Evolutionary conservation across 2,113 vertebrate species (phyloP).

Genomic region (Hippocampus zosterae): DNA sequence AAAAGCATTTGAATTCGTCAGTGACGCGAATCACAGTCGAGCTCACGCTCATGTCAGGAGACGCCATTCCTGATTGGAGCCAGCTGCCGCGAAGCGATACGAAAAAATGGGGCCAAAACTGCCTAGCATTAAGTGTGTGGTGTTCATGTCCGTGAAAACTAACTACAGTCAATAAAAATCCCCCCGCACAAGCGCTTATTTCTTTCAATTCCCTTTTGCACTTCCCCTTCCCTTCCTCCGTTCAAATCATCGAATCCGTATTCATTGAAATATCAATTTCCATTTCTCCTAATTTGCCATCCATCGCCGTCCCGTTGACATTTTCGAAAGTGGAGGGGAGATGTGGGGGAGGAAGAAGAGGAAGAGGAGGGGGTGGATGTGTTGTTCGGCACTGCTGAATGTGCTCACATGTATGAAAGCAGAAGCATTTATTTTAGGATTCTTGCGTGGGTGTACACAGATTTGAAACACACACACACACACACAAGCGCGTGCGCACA

Average conservation of each 20-base stretch:
- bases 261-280: background rate
- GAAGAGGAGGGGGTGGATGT: slow-evolving; percentile 49
- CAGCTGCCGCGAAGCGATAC: too few relatives aligned
- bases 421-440: slow-evolving; percentile 68
- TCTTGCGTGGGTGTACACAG: slow-evolving; percentile 57
- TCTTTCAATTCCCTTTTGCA: slow-evolving; percentile 6
- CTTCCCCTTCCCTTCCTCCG: slow-evolving; percentile 7
- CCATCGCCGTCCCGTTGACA: slow-evolving; percentile 18
- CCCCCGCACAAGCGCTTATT: background rate
- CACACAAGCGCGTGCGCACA: slow-evolving; percentile 11
- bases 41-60: background rate
- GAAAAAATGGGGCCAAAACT: background rate
- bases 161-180: background rate
- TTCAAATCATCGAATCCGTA: background rate
- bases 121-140: background rate
- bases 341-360: slow-evolving; percentile 38
- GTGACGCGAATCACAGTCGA: background rate
- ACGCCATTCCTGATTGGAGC: background rate
- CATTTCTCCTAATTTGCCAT: slow-evolving; percentile 14
- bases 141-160: background rate
- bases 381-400: slow-evolving; percentile 62
- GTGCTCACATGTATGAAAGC: slow-evolving; percentile 66
- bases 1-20: background rate
- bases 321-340: slow-evolving; percentile 34
- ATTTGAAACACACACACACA: slow-evolving; percentile 45